A percentile compares a stretch with the other conserved stretches of the same genome.
Conservation (phyloP, 2,113 vertebrate genomes). For the Acinonyx jubatus region DNA sequence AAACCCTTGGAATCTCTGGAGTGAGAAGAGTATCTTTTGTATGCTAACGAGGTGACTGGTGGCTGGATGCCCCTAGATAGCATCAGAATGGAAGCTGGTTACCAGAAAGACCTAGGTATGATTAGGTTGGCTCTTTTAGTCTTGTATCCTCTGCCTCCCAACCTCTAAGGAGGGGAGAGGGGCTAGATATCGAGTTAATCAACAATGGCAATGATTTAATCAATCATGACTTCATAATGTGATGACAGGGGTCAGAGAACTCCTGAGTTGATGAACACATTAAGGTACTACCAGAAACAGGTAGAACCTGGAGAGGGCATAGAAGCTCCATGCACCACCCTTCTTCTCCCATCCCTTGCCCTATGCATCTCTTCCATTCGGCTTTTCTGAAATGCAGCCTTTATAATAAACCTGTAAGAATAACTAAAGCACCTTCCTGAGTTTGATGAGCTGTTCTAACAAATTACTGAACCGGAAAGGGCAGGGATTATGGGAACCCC, state of each 20-base stretch:
- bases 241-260: neutral
- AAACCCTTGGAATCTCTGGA: neutral
- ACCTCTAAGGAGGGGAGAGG: neutral
- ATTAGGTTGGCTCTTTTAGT: neutral
- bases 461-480: neutral
- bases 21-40: neutral
- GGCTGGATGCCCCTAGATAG: neutral
- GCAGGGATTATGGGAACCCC: neutral
- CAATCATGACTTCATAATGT: neutral
- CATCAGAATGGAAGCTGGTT: neutral
- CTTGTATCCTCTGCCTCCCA: neutral
- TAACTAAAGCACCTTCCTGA: neutral
- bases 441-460: neutral
- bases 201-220: neutral
- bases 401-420: neutral
- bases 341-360: neutral
- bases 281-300: neutral
- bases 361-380: neutral
- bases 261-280: neutral
- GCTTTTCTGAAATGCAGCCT: neutral
- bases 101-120: neutral
- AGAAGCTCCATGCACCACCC: neutral
- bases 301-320: neutral
- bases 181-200: neutral
- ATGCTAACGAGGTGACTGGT: neutral